Percentiles rank a stretch among this genome's conserved stretches.
These are phyloP conservation scores for Nothura maculosa DNA, from an alignment of 2,797 vertebrate genomes.

Conservation along the genomic window DNA sequence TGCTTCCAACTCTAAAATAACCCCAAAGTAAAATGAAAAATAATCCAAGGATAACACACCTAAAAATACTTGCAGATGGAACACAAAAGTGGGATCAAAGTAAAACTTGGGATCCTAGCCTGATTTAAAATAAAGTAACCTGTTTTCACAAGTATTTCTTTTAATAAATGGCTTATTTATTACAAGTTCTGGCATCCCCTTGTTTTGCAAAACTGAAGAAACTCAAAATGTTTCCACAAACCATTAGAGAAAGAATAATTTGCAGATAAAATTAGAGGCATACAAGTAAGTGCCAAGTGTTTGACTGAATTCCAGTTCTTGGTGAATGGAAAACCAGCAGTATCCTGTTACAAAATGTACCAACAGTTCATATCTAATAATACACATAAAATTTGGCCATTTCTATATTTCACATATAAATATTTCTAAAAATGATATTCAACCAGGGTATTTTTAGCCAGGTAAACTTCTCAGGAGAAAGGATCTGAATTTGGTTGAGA, in stretches of 20 bases:
- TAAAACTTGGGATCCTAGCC: not conserved
- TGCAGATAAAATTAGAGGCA: slow-evolving; percentile 73
- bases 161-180: not conserved
- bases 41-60: slow-evolving; percentile 77
- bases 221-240: slow-evolving; percentile 68
- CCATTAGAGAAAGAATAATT: slow-evolving; percentile 65
- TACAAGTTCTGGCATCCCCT: slow-evolving; percentile 17
- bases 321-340: slow-evolving; percentile 83
- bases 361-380: slow-evolving; percentile 78
- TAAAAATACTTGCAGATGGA: slow-evolving; percentile 56
- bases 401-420: slow-evolving; percentile 70
- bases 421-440: slow-evolving; percentile 73
- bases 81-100: slow-evolving; percentile 52
- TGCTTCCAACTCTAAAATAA: slow-evolving; percentile 79
- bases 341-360: slow-evolving; percentile 87
- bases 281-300: slow-evolving; percentile 76
- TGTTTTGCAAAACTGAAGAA: slow-evolving; percentile 45
- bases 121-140: slow-evolving; percentile 40
- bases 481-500: slow-evolving; percentile 14
- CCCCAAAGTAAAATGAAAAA: slow-evolving; percentile 61
- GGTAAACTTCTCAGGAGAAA: slow-evolving; percentile 71
- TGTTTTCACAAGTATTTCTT: not conserved
- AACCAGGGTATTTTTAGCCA: slow-evolving; percentile 77
- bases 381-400: slow-evolving; percentile 71
- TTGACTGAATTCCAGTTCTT: slow-evolving; percentile 81